phyloP scores from a whole-genome alignment of 2,888 invertebrate species.

The Tachina lurida region DNA sequence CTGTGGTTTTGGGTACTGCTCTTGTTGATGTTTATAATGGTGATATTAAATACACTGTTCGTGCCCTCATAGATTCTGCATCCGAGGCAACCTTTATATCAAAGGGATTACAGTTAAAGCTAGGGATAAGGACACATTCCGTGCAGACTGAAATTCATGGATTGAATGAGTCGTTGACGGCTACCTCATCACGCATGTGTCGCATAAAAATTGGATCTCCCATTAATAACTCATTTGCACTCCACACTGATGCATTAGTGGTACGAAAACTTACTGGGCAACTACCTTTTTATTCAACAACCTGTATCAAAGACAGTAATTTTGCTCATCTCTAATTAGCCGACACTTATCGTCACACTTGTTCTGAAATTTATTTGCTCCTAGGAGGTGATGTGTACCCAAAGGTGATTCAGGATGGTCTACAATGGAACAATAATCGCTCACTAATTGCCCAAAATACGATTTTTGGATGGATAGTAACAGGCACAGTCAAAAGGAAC shows the following conservation, averaged over 20 bases:
- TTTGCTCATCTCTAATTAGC: not conserved
- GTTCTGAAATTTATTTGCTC: too few relatives aligned
- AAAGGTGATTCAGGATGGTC: too few relatives aligned
- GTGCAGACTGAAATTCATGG: not conserved
- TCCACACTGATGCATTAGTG: not conserved
- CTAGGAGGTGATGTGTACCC: too few relatives aligned
- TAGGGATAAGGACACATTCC: not conserved
- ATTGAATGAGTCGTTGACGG: not conserved
- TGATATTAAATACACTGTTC: not conserved
- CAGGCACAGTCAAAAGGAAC: too few relatives aligned
- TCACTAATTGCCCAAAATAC: not conserved
- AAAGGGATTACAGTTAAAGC: not conserved
- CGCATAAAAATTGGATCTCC: not conserved
- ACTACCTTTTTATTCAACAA: too few relatives aligned
- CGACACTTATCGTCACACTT: not conserved
- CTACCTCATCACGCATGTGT: not conserved
- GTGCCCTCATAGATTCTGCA: not conserved
- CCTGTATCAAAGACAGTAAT: too few relatives aligned
- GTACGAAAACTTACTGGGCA: not conserved
- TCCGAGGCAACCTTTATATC: not conserved
- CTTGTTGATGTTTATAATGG: not conserved
- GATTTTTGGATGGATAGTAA: too few relatives aligned
- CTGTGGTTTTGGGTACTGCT: not conserved
- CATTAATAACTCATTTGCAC: not conserved
- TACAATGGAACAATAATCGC: not conserved